Percentiles rank a stretch among this genome's conserved stretches.
Evolutionary conservation across 2,888 invertebrate genomes (phyloP).

Genomic region (Eupithecia tripunctaria): DNA sequence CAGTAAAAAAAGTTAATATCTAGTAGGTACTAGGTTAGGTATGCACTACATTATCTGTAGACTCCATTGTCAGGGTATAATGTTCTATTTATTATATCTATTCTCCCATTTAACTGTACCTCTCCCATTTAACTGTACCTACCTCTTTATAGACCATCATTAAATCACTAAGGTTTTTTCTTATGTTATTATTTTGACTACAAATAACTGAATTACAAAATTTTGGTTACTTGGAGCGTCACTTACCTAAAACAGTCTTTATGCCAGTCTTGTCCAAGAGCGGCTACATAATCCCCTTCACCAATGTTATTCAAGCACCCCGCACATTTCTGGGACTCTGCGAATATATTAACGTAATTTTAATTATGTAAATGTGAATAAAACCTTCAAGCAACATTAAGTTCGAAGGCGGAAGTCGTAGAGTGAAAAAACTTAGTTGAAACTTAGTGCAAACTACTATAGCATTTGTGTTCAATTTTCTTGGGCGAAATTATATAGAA

Average conservation of each 20-base stretch:
- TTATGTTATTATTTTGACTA: not conserved
- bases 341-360: conserved; percentile 40
- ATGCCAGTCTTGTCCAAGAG: conserved; percentile 94
- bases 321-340: conserved; percentile 84
- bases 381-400: not conserved
- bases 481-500: not conserved
- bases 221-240: not conserved
- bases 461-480: not conserved
- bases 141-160: not conserved
- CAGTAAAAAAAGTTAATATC: no score
- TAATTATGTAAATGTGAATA: conserved; percentile 8
- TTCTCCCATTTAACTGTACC: no score
- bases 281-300: conserved; percentile 91
- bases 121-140: no score
- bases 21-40: no score
- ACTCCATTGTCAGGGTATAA: no score
- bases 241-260: conserved; percentile 93
- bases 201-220: not conserved
- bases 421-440: not conserved
- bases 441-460: not conserved
- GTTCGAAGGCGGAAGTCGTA: conserved; percentile 9
- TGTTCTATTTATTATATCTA: no score
- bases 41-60: no score
- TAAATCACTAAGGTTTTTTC: not conserved
- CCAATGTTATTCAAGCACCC: conserved; percentile 90